These are phyloP conservation scores for Salmo trutta DNA, from an alignment of 2,797 vertebrate species.

Conservation along the genomic window DNA sequence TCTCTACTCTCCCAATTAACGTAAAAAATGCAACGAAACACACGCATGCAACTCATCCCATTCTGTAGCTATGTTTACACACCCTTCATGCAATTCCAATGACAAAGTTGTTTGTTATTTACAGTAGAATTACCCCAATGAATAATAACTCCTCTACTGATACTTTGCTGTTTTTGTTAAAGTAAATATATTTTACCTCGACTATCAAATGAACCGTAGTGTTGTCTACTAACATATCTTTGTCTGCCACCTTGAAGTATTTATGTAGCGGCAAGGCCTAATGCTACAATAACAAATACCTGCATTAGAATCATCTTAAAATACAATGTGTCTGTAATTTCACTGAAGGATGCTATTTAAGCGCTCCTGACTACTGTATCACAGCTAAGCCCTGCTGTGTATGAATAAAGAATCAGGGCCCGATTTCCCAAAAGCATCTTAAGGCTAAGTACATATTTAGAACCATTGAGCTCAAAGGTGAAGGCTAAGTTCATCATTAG, in stretches of 20 bases:
- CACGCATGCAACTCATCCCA: neutral
- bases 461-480: too few relatives aligned
- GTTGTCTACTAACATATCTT: neutral
- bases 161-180: neutral
- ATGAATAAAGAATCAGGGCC: constrained; percentile 83
- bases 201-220: too few relatives aligned
- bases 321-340: neutral
- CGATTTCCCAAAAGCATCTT: too few relatives aligned
- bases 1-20: neutral
- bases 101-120: neutral
- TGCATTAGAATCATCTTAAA: neutral
- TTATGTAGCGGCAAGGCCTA: too few relatives aligned
- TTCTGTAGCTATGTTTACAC: too few relatives aligned
- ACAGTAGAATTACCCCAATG: neutral
- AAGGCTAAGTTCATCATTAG: too few relatives aligned
- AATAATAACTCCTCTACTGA: neutral
- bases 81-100: too few relatives aligned
- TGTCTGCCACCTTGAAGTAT: neutral
- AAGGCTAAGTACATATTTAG: constrained; percentile 50
- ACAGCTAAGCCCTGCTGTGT: constrained; percentile 73
- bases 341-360: constrained; percentile 44
- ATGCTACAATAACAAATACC: neutral
- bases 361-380: constrained; percentile 67
- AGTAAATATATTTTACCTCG: neutral
- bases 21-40: neutral